Percentiles rank a stretch among this genome's conserved stretches.
phyloP scores from a whole-genome alignment of 2,797 vertebrate species.

The Rhynchonycteris naso region DNA sequence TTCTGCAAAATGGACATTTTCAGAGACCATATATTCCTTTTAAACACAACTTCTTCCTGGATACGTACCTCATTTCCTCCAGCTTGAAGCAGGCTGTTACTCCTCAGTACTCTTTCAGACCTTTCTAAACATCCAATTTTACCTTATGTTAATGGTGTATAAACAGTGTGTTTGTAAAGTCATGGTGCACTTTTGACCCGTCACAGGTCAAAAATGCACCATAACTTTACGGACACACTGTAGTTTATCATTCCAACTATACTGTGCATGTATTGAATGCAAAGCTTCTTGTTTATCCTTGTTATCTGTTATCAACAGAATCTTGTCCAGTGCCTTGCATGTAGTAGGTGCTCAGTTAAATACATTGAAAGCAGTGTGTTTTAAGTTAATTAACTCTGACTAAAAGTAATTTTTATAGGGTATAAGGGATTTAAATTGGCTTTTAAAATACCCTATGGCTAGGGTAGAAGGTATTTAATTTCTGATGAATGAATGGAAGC shows the following conservation, averaged over 20 bases:
- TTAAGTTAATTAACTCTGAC: slow-evolving; percentile 38
- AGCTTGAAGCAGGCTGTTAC: neutral
- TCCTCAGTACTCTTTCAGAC: neutral
- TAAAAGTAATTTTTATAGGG: neutral
- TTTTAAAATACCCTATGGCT: slow-evolving; percentile 5
- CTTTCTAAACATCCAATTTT: neutral
- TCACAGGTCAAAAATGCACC: no score
- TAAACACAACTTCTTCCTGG: slow-evolving; percentile 12
- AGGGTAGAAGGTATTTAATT: slow-evolving; percentile 3
- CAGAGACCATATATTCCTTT: neutral
- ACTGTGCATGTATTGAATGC: neutral
- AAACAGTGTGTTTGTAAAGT: no score
- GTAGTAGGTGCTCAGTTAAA: slow-evolving; percentile 14
- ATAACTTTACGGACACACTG: no score
- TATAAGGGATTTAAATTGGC: slow-evolving; percentile 19
- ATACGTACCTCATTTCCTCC: neutral
- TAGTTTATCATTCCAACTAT: neutral
- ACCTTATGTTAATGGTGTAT: neutral
- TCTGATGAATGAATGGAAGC: slow-evolving; percentile 43
- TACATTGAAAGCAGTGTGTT: neutral
- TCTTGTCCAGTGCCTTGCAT: neutral
- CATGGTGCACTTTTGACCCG: no score
- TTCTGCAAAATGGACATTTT: slow-evolving; percentile 36
- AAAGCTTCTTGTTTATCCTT: slow-evolving; percentile 6
- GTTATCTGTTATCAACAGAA: neutral